Evolutionary conservation across 2,888 invertebrate genomes (phyloP).

Genomic region (Tribolium freemani): DNA sequence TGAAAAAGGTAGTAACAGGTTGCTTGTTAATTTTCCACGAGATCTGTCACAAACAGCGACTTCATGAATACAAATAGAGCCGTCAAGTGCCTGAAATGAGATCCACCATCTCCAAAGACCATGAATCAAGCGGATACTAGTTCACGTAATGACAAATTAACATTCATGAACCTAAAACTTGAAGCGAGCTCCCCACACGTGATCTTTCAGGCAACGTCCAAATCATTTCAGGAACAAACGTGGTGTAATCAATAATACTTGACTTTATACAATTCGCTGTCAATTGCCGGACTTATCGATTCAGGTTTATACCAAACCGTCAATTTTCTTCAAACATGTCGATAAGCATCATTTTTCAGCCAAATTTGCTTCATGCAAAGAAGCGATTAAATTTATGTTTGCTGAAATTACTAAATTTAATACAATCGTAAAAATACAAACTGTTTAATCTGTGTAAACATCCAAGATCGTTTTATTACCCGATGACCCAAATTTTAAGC

Average conservation of each 20-base stretch:
- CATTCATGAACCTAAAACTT: constrained; percentile 21
- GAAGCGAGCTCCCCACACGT: not conserved
- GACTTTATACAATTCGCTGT: not conserved
- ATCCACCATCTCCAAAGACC: constrained; percentile 27
- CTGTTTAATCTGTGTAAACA: too few species aligned
- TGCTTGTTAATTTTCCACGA: constrained; percentile 34
- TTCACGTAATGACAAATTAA: constrained; percentile 37
- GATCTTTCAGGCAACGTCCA: not conserved
- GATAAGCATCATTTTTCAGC: not conserved
- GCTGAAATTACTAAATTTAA: not conserved
- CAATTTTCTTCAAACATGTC: not conserved
- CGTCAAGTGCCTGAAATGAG: constrained; percentile 35
- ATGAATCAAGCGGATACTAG: constrained; percentile 19
- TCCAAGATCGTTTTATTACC: not conserved
- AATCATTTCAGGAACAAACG: not conserved
- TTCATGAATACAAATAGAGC: constrained; percentile 42
- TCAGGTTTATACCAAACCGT: not conserved
- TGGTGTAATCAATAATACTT: not conserved
- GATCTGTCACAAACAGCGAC: constrained; percentile 26
- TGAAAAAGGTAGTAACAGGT: constrained; percentile 31
- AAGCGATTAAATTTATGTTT: constrained; percentile 4
- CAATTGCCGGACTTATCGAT: not conserved
- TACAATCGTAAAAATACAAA: too few species aligned
- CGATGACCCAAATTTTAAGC: not conserved
- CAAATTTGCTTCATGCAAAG: constrained; percentile 6